Percentiles rank a stretch among this genome's conserved stretches.
phyloP scores from a whole-genome alignment of 2,888 invertebrate species.

The Amphipyra berbera region DNA sequence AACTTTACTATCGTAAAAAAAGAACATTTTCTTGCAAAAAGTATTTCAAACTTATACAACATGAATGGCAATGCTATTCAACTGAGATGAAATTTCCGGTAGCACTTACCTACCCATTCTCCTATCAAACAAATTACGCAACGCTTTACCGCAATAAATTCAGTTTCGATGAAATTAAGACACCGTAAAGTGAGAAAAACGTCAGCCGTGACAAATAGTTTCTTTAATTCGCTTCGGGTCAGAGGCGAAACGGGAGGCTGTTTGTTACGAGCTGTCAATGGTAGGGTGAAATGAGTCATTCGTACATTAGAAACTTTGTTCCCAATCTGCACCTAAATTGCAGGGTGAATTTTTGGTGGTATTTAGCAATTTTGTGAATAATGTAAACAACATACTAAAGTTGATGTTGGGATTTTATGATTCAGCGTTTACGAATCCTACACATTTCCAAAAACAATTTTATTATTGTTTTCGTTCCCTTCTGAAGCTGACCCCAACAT shows the following conservation, averaged over 20 bases:
- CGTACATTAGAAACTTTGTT: conserved; percentile 27
- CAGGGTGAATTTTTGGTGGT: background rate
- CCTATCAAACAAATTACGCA: conserved; percentile 25
- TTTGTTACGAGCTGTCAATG: conserved; percentile 50
- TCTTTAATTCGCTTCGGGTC: conserved; percentile 50
- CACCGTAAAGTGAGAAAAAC: conserved; percentile 44
- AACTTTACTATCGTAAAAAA: background rate
- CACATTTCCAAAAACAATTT: too few species aligned
- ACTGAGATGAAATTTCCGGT: background rate
- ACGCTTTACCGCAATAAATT: conserved; percentile 35
- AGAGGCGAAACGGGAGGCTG: conserved; percentile 49
- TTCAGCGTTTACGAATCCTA: too few species aligned
- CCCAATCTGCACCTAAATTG: background rate
- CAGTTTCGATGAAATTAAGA: conserved; percentile 51
- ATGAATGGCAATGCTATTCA: conserved; percentile 7
- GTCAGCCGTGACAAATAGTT: conserved; percentile 53
- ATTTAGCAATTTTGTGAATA: too few species aligned
- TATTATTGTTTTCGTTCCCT: background rate
- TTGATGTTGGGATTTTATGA: too few species aligned
- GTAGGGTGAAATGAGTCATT: conserved; percentile 18
- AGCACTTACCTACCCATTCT: background rate
- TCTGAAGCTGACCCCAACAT: too few species aligned
- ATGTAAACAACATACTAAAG: too few species aligned
- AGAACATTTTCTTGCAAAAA: conserved; percentile 1
- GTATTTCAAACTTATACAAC: conserved; percentile 1